phyloP scores from a whole-genome alignment of 2,113 vertebrate genomes.

The Vulpes ferrilata region DNA sequence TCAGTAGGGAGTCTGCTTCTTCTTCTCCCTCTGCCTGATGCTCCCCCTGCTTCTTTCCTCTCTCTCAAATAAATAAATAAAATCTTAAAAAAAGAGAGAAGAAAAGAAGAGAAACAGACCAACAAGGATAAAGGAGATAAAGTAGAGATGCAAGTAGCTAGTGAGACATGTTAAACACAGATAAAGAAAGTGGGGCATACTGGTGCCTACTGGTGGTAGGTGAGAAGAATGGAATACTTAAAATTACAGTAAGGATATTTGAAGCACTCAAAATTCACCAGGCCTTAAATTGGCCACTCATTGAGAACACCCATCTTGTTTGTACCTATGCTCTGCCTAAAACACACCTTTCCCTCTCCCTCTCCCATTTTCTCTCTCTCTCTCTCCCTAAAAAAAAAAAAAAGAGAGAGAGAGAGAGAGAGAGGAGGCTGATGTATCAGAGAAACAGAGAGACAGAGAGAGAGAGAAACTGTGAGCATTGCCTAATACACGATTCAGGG shows the following conservation, averaged over 20 bases:
- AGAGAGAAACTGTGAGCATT: neutral
- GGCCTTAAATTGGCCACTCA: neutral
- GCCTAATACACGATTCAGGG: neutral
- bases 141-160: neutral
- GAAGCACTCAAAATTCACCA: neutral
- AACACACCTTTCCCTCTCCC: neutral
- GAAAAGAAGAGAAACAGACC: neutral
- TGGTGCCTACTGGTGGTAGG: neutral
- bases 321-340: neutral
- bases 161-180: rapidly evolving
- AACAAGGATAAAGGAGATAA: neutral
- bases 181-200: rapidly evolving
- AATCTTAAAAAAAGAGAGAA: too few species aligned
- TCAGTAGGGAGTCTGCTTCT: too few species aligned
- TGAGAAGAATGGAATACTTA: neutral
- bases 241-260: neutral
- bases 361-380: neutral
- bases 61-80: too few species aligned
- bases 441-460: too few species aligned
- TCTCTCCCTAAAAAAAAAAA: neutral
- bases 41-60: too few species aligned
- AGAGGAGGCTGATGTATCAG: neutral
- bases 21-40: too few species aligned
- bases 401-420: neutral
- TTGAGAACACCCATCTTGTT: too few species aligned